Percentiles rank a stretch among this genome's conserved stretches.
phyloP scores from a whole-genome alignment of 2,113 vertebrate species.

The Caracal caracal region DNA sequence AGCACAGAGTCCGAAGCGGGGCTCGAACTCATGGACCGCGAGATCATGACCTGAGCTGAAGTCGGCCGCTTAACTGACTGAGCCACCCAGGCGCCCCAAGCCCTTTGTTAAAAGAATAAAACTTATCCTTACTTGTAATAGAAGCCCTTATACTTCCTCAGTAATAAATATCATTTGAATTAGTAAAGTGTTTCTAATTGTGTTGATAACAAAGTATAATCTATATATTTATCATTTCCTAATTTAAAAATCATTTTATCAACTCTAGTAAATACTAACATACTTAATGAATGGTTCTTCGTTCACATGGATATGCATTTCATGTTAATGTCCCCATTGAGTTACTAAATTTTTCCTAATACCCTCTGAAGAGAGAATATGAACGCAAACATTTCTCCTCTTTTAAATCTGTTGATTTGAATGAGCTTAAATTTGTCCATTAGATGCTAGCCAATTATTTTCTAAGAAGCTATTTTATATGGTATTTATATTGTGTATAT shows the following conservation, averaged over 20 bases:
- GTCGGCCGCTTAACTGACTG: no score
- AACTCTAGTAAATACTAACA: background rate
- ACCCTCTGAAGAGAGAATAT: background rate
- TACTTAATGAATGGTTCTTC: background rate
- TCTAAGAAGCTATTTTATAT: background rate
- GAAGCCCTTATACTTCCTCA: background rate
- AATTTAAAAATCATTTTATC: slow-evolving; percentile 46
- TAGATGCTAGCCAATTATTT: slow-evolving; percentile 4
- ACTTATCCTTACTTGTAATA: background rate
- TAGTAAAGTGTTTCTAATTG: background rate
- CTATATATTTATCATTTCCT: background rate
- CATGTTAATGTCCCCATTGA: background rate
- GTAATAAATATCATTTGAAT: background rate
- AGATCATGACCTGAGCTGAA: no score
- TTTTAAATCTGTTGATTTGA: slow-evolving; percentile 11
- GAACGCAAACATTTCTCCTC: background rate
- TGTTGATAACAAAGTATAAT: slow-evolving; percentile 23
- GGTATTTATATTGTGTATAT: background rate
- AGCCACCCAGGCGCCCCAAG: background rate
- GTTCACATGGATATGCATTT: background rate
- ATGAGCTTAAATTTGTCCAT: background rate
- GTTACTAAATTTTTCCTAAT: background rate
- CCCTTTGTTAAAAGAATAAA: slow-evolving; percentile 12
- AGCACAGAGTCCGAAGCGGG: no score
- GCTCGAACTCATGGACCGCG: no score